A percentile compares a stretch with the other conserved stretches of the same genome.
These are phyloP conservation scores for Oscheius sp. DNA, from an alignment of 2,888 invertebrate genomes.

Conservation along the genomic window DNA sequence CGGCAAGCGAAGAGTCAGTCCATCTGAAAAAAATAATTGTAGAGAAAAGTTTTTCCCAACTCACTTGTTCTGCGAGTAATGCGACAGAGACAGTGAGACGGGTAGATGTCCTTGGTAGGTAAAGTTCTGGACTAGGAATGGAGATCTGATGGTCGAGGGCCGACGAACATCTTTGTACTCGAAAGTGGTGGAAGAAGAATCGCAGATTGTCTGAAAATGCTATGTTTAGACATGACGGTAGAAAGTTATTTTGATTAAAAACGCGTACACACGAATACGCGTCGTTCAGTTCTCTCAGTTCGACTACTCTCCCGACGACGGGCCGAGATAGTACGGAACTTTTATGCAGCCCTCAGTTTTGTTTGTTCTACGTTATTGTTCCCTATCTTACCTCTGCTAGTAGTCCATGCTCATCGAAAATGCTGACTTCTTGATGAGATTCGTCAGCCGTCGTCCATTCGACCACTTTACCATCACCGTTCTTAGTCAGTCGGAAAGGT, in stretches of 20 bases:
- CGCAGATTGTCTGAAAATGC: slow-evolving; percentile 19
- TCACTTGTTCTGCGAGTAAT: slow-evolving; percentile 23
- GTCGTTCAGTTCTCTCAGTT: no score
- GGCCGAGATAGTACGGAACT: no score
- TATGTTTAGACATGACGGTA: no score
- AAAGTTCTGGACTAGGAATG: slow-evolving; percentile 25
- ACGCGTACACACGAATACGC: no score
- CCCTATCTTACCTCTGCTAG: slow-evolving; percentile 11
- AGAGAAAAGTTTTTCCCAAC: background rate
- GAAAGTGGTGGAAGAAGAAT: slow-evolving; percentile 22
- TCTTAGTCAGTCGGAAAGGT: slow-evolving; percentile 39
- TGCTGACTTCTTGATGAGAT: slow-evolving; percentile 40
- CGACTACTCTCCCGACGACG: no score
- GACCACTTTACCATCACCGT: slow-evolving; percentile 34
- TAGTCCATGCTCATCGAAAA: slow-evolving; percentile 37
- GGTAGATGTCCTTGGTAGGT: slow-evolving; percentile 33
- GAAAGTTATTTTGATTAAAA: no score
- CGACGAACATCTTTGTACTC: background rate
- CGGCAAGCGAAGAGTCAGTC: slow-evolving; percentile 44
- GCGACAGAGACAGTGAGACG: slow-evolving; percentile 4
- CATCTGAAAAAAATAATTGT: slow-evolving; percentile 3
- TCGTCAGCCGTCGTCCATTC: slow-evolving; percentile 48
- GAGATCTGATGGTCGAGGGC: slow-evolving; percentile 10
- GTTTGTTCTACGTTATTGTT: background rate
- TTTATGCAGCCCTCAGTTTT: no score